Evolutionary conservation across 2,797 vertebrate species (phyloP), one percentile per base, ranked within the genome.

Genomic region (Microctenopoma stevenorrisi): DNA sequence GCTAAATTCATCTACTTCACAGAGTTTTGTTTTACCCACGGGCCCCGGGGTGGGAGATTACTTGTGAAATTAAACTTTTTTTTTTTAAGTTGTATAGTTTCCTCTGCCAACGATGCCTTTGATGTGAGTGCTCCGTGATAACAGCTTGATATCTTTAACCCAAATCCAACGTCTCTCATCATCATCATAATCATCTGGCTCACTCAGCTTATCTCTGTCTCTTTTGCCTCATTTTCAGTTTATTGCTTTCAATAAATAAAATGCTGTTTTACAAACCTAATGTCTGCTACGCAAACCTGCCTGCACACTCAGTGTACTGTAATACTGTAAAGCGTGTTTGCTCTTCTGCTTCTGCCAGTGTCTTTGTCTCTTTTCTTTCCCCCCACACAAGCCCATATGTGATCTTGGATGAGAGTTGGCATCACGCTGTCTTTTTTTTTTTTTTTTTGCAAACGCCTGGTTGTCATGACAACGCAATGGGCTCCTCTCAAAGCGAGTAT

Each of bases 381-480:
- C n/a, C 33, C 5, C 47, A 22, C 33, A 2, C 37, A 44, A 47
- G 76, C 52, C 74, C 79, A 78, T 79, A 75, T 82, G 75, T 71
- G 66, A 82, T 79, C 73, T 68, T 64, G 62, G 58, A 88, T 75
- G 80, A 78, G 73, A 83, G 67, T 68, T 83, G 84, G 85, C 85
- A 82, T 83, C 80, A 53, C 18, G 11, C 51, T 54, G 80, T 1
- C 1, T 33, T 33, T 33, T 33, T 33, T 33, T 33, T 33, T 33
- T 1, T 33, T 53, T 82, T 64, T 85, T 67, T 71, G 35, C 79
- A 83, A 91, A 90, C 73, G 85, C 46, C 62, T 67, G 74, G 89
- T 93, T 87, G 92, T 89, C 89, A 92, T 78, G 82, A 90, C 81
- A 92, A 93, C 90, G 48, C 76, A 69, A 68, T 60, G 33, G 37